Base-by-base conservation (phyloP, 2,113 vertebrate genomes). In the Xyrauchen texanus region DNA sequence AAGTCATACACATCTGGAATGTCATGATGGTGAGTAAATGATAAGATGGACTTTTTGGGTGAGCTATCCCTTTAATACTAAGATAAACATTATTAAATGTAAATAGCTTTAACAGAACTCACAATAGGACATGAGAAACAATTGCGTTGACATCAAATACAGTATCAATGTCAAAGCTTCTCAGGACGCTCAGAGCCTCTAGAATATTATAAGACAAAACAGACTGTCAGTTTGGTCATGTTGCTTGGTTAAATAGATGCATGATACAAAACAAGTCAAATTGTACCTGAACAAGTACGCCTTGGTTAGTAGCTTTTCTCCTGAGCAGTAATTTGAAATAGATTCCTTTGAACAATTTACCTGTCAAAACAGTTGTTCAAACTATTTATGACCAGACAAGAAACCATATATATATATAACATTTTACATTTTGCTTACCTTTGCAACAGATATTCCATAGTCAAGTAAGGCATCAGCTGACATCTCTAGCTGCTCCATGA, bases 41-140 rank as follows among this genome's bases (percentile, higher is more conserved):
- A 34, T 34, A 34, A 34, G 21, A 34, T 34, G n/a, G n/a, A n/a
- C n/a, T 34, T 34, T 34, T 34, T 34, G 21, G 21, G 21, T 34
- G 21, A 1, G 3, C 21, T 34, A 34, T 34, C 21, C 21, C 21
- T 34, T 34, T 34, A 34, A 34, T 34, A 3, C 21, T 34, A 34
- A 34, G 21, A 34, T 34, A 34, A 34, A 34, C 21, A 34, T 34
- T 34, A 34, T 34, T 34, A 34, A 34, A 34, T 65, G 34, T 12
- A 15, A 4, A 57, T 47, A 13, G 7, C 15, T n/a, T 15, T 7
- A 6, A 57, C 49, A 6, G 68, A 89, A 96, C 96, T 98, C 81
- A 99, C 97, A 99, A 99, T 15, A 98, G 86, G 64, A 96, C 90
- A 10, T 98, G 96, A 3, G 97, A 95, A 0, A 98, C 89, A 0